Evolutionary conservation across 2,113 vertebrate genomes (phyloP).

Genomic region (Rhinogobius similis): DNA sequence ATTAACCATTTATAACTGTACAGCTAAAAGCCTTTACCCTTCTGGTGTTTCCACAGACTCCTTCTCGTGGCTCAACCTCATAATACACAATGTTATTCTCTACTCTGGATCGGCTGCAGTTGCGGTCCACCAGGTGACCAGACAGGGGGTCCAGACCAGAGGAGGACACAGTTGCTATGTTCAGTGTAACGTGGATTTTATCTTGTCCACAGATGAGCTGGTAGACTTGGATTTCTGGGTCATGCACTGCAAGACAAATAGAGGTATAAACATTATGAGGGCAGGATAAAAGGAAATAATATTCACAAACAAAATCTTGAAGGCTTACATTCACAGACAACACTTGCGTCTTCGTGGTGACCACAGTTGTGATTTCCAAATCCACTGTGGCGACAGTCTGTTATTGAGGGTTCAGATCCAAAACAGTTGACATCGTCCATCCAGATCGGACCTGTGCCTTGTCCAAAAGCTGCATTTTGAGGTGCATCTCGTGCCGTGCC

Average conservation of each 20-base stretch:
- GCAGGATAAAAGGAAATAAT: not conserved
- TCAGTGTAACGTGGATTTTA: slow-evolving; percentile 51
- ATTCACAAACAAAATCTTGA: not conserved
- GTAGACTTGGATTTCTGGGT: not conserved
- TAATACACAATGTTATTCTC: slow-evolving; percentile 49
- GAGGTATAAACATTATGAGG: not conserved
- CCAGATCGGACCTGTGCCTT: slow-evolving; percentile 59
- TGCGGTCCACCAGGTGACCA: slow-evolving; percentile 52
- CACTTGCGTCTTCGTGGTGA: slow-evolving; percentile 24
- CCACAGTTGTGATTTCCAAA: slow-evolving; percentile 45
- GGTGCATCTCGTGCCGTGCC: slow-evolving; percentile 36
- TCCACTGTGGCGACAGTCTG: slow-evolving; percentile 36
- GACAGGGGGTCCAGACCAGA: slow-evolving; percentile 49
- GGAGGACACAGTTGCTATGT: not conserved
- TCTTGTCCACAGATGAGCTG: slow-evolving; percentile 51
- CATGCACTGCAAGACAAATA: not conserved
- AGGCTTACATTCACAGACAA: slow-evolving; percentile 28
- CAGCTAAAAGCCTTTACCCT: slow-evolving; percentile 44
- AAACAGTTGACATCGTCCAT: slow-evolving; percentile 46
- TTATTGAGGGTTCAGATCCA: slow-evolving; percentile 35
- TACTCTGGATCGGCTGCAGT: slow-evolving; percentile 35
- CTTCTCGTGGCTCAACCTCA: slow-evolving; percentile 29
- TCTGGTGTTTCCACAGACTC: slow-evolving; percentile 62
- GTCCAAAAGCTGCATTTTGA: slow-evolving; percentile 38
- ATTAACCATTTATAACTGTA: not conserved